Conservation (phyloP, 2,888 invertebrate species). For the Eupithecia abbreviata region DNA sequence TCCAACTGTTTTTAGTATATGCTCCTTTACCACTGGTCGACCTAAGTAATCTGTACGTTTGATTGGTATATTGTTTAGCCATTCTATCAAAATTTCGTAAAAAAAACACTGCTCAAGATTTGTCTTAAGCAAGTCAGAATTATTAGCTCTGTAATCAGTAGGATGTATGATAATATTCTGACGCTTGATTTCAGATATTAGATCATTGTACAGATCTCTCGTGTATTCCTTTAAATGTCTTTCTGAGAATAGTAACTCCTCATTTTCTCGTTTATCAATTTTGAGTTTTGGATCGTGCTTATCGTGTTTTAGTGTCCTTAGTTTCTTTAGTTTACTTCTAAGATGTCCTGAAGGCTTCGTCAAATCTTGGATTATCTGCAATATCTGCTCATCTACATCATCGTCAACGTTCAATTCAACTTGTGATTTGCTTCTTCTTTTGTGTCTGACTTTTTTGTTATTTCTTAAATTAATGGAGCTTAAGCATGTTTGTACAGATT, state of each 20-base stretch:
- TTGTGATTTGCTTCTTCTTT: constrained; percentile 57
- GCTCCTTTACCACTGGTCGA: constrained; percentile 43
- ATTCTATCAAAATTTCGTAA: constrained; percentile 53
- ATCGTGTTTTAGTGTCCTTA: constrained; percentile 36
- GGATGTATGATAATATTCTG: constrained; percentile 29
- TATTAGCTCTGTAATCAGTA: constrained; percentile 40
- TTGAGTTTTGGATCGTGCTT: constrained; percentile 29
- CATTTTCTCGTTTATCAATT: constrained; percentile 31
- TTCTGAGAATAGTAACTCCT: constrained; percentile 30
- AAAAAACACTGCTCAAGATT: constrained; percentile 35
- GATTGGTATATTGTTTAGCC: constrained; percentile 53
- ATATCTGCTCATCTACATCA: constrained; percentile 47
- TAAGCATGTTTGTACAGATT: constrained; percentile 54
- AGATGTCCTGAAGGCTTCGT: constrained; percentile 35
- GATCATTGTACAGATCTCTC: constrained; percentile 34
- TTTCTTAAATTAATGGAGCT: constrained; percentile 47
- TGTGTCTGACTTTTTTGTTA: constrained; percentile 29
- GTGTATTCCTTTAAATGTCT: constrained; percentile 35
- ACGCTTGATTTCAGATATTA: constrained; percentile 37
- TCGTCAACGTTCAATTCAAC: constrained; percentile 50
- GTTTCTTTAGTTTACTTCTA: constrained; percentile 42
- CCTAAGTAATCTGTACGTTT: constrained; percentile 45
- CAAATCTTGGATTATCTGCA: constrained; percentile 50
- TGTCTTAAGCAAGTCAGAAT: constrained; percentile 22
- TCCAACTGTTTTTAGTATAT: constrained; percentile 45